Percentiles rank a stretch among this genome's conserved stretches.
Evolutionary conservation across 1,140 invertebrate species (phyloP).

Genomic region (Nasonia longicornis): DNA sequence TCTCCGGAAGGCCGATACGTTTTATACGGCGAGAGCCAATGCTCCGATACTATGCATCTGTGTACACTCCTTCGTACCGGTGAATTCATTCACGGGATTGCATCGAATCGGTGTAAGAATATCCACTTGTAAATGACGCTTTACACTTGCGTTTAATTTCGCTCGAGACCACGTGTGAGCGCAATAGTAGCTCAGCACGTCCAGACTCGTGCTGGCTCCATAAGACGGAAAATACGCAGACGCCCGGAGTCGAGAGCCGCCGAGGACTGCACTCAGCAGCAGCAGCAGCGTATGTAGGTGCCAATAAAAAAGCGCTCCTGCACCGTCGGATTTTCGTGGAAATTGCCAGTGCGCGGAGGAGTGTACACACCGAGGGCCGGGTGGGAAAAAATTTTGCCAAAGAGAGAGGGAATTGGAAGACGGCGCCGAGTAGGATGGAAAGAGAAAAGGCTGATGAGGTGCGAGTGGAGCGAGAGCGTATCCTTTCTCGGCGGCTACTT

Average conservation of each 20-base stretch:
- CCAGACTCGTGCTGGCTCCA: neutral
- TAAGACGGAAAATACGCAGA: neutral
- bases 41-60: neutral
- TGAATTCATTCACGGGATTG: neutral
- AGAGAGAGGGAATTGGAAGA: conserved; percentile 29
- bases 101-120: too few species aligned
- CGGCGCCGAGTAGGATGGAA: neutral
- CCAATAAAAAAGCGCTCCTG: conserved; percentile 25
- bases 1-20: conserved; percentile 45
- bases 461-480: conserved; percentile 8
- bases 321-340: neutral
- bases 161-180: neutral
- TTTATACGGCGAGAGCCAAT: neutral
- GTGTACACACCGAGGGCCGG: neutral
- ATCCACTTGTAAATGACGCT: too few species aligned
- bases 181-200: neutral
- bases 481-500: conserved; percentile 44
- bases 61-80: neutral
- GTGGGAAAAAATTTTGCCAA: conserved; percentile 7
- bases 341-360: conserved; percentile 2
- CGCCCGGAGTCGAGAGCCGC: neutral
- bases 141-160: too few species aligned
- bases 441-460: conserved; percentile 33
- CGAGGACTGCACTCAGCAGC: conserved; percentile 1
- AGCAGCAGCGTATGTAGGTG: neutral